Conservation (phyloP, 2,888 invertebrate genomes). For the Tetranychus piercei region DNA sequence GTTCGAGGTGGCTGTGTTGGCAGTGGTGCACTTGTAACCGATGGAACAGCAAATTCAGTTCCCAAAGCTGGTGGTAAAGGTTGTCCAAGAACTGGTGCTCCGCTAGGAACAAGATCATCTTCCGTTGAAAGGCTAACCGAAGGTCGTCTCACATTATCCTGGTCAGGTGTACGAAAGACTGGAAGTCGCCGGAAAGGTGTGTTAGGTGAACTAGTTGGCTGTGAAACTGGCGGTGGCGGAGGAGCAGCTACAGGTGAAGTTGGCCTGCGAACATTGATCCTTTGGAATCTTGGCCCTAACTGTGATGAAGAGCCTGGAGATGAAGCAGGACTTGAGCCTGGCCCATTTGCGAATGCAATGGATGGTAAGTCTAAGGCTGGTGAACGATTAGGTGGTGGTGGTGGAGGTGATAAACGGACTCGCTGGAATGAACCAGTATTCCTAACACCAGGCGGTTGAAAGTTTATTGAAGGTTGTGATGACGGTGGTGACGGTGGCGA, state of each 20-base stretch:
- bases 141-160: not conserved
- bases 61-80: not conserved
- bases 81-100: not conserved
- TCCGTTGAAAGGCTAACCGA: not conserved
- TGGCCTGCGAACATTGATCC: conserved; percentile 14
- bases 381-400: conserved; percentile 2
- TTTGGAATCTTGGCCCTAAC: conserved; percentile 12
- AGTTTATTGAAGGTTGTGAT: not conserved
- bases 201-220: not conserved
- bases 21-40: conserved; percentile 5
- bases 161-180: conserved; percentile 14
- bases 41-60: not conserved
- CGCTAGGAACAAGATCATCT: not conserved
- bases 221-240: conserved; percentile 4
- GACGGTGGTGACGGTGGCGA: not conserved
- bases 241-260: not conserved
- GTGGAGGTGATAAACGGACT: not conserved
- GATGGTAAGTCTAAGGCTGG: not conserved
- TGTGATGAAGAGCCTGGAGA: not conserved
- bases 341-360: not conserved
- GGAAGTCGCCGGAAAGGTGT: conserved; percentile 18
- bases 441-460: not conserved
- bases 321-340: not conserved
- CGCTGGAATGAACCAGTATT: conserved; percentile 8
- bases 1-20: not conserved